Conservation (phyloP, 2,113 vertebrate genomes). For the Osmerus mordax region DNA sequence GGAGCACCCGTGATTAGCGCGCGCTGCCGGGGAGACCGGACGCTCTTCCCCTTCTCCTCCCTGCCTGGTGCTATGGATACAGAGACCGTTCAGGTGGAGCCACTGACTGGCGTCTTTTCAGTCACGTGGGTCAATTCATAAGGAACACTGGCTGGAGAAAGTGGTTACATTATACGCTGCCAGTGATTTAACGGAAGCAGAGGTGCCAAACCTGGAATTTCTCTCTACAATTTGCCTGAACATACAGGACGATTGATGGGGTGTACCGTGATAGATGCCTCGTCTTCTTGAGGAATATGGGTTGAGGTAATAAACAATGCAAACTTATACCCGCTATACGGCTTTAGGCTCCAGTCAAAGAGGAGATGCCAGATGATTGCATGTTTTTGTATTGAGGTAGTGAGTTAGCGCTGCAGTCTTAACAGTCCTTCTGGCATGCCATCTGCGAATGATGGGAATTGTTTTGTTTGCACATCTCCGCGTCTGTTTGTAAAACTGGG, state of each 20-base stretch:
- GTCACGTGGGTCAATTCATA: slow-evolving; percentile 74
- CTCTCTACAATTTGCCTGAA: background rate
- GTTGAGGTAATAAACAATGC: background rate
- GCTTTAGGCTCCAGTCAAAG: slow-evolving; percentile 3
- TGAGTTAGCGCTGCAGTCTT: background rate
- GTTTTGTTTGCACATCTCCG: background rate
- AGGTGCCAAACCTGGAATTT: slow-evolving; percentile 32
- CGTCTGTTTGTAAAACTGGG: slow-evolving; percentile 23
- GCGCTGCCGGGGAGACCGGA: background rate
- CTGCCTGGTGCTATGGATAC: slow-evolving; percentile 62
- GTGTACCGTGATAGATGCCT: background rate
- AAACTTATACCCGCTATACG: background rate
- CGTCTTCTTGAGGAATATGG: background rate
- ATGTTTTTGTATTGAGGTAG: slow-evolving; percentile 9
- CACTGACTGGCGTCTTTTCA: slow-evolving; percentile 70
- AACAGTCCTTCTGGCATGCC: background rate
- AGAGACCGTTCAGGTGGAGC: slow-evolving; percentile 74
- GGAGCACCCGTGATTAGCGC: background rate
- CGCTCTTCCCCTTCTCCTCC: slow-evolving; percentile 25
- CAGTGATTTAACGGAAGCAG: slow-evolving; percentile 36
- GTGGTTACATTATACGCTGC: slow-evolving; percentile 42
- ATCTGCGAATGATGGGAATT: background rate
- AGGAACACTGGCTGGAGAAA: slow-evolving; percentile 67
- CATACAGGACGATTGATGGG: background rate
- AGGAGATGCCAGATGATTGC: background rate